These are phyloP conservation scores for Toxonevra muliebris DNA, from an alignment of 2,888 invertebrate genomes.

Conservation along the genomic window DNA sequence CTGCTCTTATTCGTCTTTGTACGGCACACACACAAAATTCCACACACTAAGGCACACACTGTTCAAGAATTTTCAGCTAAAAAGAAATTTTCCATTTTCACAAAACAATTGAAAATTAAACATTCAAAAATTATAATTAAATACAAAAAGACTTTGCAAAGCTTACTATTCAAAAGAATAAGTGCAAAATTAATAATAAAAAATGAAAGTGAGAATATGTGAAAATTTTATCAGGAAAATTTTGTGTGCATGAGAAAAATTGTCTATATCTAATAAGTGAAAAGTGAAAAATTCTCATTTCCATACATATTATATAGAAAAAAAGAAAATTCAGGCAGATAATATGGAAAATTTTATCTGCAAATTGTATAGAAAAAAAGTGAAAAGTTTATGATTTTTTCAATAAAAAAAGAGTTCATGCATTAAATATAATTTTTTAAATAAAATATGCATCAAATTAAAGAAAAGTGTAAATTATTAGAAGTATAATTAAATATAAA, in stretches of 20 bases:
- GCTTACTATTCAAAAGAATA: conserved; percentile 5
- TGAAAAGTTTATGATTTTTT: no score
- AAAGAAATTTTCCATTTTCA: conserved; percentile 20
- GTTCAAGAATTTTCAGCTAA: conserved; percentile 29
- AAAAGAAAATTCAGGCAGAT: conserved; percentile 29
- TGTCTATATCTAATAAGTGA: conserved; percentile 41
- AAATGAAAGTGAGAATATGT: not conserved
- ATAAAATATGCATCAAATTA: no score
- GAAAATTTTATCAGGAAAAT: conserved; percentile 34
- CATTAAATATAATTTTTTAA: no score
- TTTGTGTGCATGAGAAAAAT: conserved; percentile 39
- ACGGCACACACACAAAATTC: conserved; percentile 46
- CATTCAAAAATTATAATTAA: conserved; percentile 17
- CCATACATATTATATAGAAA: conserved; percentile 33
- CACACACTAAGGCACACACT: conserved; percentile 34
- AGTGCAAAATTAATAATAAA: not conserved
- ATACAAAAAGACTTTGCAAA: conserved; percentile 4
- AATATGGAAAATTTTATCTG: conserved; percentile 39
- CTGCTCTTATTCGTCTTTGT: conserved; percentile 44
- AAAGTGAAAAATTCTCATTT: conserved; percentile 39
- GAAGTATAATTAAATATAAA: no score
- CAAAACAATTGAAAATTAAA: conserved; percentile 19
- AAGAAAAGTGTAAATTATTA: no score
- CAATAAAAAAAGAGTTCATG: no score
- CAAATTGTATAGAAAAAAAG: conserved; percentile 21